Evolutionary conservation across 2,113 vertebrate species (phyloP), one percentile per base, ranked within the genome.

Genomic region (Phaethon lepturus): DNA sequence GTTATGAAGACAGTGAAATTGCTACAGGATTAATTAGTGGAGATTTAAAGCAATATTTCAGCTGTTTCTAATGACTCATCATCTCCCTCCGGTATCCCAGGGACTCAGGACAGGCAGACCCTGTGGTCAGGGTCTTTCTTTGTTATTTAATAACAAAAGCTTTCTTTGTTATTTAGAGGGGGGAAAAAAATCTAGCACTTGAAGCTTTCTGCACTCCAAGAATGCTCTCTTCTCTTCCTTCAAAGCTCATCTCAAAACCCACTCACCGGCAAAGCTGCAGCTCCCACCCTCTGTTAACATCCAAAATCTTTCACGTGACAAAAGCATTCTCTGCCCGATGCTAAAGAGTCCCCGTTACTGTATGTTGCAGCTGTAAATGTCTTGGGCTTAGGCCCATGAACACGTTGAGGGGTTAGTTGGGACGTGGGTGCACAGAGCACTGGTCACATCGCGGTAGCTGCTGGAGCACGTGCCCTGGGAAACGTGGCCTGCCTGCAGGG

Each of bases 61-160:
- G 44, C 91, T 95, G 80, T 78, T 96, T 89, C 35, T 93, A 91
- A 92, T 96, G 40, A 96, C 12, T 89, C 26, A 28, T 75, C 8
- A 0, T 68, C 76, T 90, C 26, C 40, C 22, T 93, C 28, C 58
- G 49, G 25, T 60, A 64, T 62, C 62, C 49, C 53, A 77, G 38
- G 28, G 56, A 67, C 24, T 91, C 44, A 9, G 59, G 47, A 56
- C 69, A 59, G 78, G 26, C 76, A 85, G 91, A 73, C 23, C 31
- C n/a, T 78, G 44, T 64, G 79, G 20, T 67, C 49, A 77, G 44
- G 60, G 22, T n/a, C 29, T 90, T 90, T 60, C 8, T 71, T 85
- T 85, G 14, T 89, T 89, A 73, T 60, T 95, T 52, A 40, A n/a
- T n/a, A n/a, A n/a, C n/a, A n/a, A n/a, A 44, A 64, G 22, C 29